Conservation (phyloP, 2,113 vertebrate species). For the Cochlearius cochlearius region DNA sequence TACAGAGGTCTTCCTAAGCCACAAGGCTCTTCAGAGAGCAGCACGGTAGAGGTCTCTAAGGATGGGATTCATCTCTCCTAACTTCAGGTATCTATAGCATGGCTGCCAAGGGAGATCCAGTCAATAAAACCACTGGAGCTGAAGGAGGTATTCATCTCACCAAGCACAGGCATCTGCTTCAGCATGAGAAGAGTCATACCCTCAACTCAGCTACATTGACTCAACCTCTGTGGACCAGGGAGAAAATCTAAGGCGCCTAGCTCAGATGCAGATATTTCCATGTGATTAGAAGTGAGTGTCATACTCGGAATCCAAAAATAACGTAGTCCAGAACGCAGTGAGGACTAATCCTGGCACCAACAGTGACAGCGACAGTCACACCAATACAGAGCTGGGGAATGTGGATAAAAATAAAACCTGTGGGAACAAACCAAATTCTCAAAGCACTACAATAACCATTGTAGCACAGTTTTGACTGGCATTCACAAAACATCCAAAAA, state of each 20-base stretch:
- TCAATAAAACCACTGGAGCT: neutral
- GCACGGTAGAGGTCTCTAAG: neutral
- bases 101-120: neutral
- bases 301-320: neutral
- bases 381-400: neutral
- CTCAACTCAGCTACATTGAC: neutral
- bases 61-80: neutral
- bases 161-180: neutral
- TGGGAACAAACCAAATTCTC: neutral
- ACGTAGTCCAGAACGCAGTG: neutral
- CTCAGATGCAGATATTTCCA: neutral
- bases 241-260: neutral
- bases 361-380: neutral
- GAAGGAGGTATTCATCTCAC: neutral
- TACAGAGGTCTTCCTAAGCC: neutral
- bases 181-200: neutral
- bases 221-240: neutral
- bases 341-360: neutral
- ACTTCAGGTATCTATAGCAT: neutral
- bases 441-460: neutral
- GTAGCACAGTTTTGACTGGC: neutral
- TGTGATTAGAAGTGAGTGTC: neutral
- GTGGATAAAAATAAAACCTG: conserved; percentile 8
- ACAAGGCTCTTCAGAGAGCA: neutral
- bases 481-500: neutral